A percentile compares a stretch with the other conserved stretches of the same genome.
phyloP scores from a whole-genome alignment of 2,888 invertebrate genomes.

The Mellilla xanthometata region DNA sequence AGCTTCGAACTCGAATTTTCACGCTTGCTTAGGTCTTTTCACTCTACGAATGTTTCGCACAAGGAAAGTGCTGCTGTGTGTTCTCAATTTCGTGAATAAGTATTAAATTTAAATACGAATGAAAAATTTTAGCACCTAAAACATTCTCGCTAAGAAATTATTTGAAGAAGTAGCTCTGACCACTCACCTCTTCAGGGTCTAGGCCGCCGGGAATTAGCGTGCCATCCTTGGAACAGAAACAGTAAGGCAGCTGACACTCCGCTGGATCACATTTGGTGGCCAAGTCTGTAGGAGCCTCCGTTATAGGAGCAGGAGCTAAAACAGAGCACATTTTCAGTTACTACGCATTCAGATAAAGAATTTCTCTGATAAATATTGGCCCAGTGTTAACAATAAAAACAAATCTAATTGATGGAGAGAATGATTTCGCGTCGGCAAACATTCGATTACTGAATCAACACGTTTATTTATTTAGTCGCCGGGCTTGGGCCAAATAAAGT shows the following conservation, averaged over 20 bases:
- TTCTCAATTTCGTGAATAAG: not conserved
- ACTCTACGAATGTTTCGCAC: conserved; percentile 1
- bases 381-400: conserved; percentile 19
- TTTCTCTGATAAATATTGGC: conserved; percentile 4
- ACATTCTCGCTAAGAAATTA: not conserved
- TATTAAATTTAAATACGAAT: not conserved
- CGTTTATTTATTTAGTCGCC: conserved; percentile 25
- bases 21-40: conserved; percentile 6
- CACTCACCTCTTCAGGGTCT: conserved; percentile 91
- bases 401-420: conserved; percentile 18
- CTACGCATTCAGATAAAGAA: not conserved
- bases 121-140: not conserved
- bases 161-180: too few species aligned
- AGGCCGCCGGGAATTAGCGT: conserved; percentile 93
- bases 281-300: conserved; percentile 90
- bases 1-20: conserved; percentile 4
- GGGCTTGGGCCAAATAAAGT: conserved; percentile 17
- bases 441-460: conserved; percentile 26
- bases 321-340: conserved; percentile 21
- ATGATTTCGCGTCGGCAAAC: conserved; percentile 13
- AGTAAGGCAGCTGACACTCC: conserved; percentile 92
- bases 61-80: conserved; percentile 3
- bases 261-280: conserved; percentile 90
- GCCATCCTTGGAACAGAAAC: conserved; percentile 96
- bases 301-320: conserved; percentile 90